These are phyloP conservation scores for Callyntrura sp. DNA, from an alignment of 2,888 invertebrate species.

Conservation along the genomic window DNA sequence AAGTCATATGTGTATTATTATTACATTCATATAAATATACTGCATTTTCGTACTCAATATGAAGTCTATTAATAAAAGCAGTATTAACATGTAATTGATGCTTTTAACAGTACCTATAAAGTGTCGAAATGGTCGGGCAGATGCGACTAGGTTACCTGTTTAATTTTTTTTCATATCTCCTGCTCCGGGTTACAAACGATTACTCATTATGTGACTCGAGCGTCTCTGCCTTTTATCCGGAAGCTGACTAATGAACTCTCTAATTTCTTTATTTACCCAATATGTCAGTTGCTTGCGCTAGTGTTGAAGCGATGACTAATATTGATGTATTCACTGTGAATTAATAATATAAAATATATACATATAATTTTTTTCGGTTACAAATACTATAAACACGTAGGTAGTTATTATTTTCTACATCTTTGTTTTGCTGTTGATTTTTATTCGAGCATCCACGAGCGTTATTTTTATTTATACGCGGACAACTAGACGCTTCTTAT, in stretches of 20 bases:
- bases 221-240: constrained; percentile 58
- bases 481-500: neutral
- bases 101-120: constrained; percentile 15
- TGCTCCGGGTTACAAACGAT: constrained; percentile 73
- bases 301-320: neutral
- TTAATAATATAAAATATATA: neutral
- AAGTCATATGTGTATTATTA: neutral
- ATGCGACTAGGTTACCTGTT: constrained; percentile 51
- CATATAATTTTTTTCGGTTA: neutral
- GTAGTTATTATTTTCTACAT: neutral
- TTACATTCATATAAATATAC: neutral
- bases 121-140: constrained; percentile 64
- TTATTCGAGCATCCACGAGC: neutral
- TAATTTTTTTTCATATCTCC: constrained; percentile 10
- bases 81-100: constrained; percentile 5
- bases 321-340: neutral
- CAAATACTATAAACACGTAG: neutral
- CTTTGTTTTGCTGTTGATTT: constrained; percentile 40
- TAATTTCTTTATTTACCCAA: constrained; percentile 64
- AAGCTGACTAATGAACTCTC: constrained; percentile 73
- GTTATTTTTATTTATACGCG: constrained; percentile 9
- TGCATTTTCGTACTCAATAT: neutral
- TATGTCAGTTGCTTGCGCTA: neutral
- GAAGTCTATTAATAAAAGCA: neutral
- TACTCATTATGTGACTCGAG: constrained; percentile 67